phyloP scores from a whole-genome alignment of 2,113 vertebrate species.

The Opisthocomus hoazin region DNA sequence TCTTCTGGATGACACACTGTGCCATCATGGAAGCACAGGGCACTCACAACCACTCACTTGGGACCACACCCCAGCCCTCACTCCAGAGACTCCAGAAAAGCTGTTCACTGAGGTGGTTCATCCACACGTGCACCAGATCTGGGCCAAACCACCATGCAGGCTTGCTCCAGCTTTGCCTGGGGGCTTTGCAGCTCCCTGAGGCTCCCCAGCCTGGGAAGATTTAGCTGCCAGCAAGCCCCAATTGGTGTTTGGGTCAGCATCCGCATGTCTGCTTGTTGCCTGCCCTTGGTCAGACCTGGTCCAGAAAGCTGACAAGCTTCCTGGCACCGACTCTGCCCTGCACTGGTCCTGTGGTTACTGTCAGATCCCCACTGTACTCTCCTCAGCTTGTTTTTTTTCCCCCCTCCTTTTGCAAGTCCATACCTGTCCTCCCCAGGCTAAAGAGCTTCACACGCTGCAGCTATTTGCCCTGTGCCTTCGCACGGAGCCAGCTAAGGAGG shows the following conservation, averaged over 20 bases:
- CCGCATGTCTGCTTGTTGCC: not conserved
- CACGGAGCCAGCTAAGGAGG: rapidly evolving
- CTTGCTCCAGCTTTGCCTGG: rapidly evolving
- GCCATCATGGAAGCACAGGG: not conserved
- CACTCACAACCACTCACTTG: not conserved
- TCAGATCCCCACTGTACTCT: not conserved
- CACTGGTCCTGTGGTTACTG: not conserved
- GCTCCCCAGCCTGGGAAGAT: not conserved
- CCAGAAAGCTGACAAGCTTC: not conserved
- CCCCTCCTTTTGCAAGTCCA: not conserved
- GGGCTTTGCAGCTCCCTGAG: not conserved
- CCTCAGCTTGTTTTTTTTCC: not conserved
- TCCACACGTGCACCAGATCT: not conserved
- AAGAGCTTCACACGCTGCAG: not conserved
- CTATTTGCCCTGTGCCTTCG: not conserved
- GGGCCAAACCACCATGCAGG: not conserved
- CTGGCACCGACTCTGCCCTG: not conserved
- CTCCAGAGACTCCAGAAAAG: not conserved
- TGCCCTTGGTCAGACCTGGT: not conserved
- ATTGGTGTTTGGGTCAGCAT: not conserved
- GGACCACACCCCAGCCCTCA: not conserved
- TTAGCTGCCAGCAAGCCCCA: not conserved
- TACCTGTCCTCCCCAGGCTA: not conserved
- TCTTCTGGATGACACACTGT: not conserved
- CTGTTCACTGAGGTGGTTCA: not conserved